A percentile compares a stretch with the other conserved stretches of the same genome.
phyloP scores from a whole-genome alignment of 2,888 invertebrate species.

The Zaprionus lineosus region DNA sequence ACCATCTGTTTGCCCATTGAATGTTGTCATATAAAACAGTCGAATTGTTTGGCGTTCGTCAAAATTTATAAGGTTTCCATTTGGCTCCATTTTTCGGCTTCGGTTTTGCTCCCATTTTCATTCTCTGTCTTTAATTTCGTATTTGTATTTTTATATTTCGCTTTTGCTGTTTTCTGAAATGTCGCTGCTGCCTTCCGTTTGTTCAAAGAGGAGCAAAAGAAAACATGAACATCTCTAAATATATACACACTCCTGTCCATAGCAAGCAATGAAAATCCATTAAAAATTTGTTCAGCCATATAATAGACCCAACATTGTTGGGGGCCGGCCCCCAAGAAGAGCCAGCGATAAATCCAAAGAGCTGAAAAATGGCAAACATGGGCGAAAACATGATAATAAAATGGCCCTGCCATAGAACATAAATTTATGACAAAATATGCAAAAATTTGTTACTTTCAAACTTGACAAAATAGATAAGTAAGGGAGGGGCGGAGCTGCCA shows the following conservation, averaged over 20 bases:
- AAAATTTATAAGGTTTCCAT: slow-evolving; percentile 6
- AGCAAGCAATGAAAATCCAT: slow-evolving; percentile 59
- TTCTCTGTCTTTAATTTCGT: no score
- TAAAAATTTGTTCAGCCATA: slow-evolving; percentile 52
- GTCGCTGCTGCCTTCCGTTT: no score
- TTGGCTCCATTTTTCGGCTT: no score
- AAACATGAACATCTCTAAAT: slow-evolving; percentile 44
- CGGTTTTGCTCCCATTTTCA: no score
- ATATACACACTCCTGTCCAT: slow-evolving; percentile 22
- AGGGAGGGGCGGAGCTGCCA: background rate
- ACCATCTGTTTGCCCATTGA: slow-evolving; percentile 22
- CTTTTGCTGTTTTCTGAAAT: no score
- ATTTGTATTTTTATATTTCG: no score
- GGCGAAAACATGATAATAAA: slow-evolving; percentile 47
- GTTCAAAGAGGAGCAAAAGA: no score
- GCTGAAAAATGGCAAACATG: slow-evolving; percentile 37
- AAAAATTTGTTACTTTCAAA: slow-evolving; percentile 66
- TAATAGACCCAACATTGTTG: slow-evolving; percentile 43
- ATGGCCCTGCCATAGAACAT: slow-evolving; percentile 17
- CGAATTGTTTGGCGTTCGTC: slow-evolving; percentile 4
- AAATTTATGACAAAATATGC: slow-evolving; percentile 74
- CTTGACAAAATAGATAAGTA: slow-evolving; percentile 49
- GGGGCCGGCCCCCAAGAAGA: slow-evolving; percentile 8
- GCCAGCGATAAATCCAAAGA: slow-evolving; percentile 7
- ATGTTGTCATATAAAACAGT: slow-evolving; percentile 7